phyloP scores from a whole-genome alignment of 2,797 vertebrate species.

The Pseudomugil gertrudae region DNA sequence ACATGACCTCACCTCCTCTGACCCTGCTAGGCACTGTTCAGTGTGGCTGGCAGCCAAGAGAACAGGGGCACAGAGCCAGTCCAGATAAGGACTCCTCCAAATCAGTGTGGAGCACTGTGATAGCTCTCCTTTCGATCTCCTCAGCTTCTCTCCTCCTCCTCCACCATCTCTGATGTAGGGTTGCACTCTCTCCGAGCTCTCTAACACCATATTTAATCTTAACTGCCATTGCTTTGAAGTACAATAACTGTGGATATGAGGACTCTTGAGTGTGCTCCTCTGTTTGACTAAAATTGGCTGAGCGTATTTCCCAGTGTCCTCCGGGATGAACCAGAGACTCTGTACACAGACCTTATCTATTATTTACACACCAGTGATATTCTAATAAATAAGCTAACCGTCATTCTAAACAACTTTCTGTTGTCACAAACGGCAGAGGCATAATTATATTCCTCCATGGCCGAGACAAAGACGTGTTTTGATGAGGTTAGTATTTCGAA shows the following conservation, averaged over 20 bases:
- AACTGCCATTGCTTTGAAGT: slow-evolving; percentile 66
- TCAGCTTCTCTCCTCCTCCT: slow-evolving; percentile 17
- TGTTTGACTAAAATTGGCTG: slow-evolving; percentile 61
- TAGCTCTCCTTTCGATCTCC: slow-evolving; percentile 32
- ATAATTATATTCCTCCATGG: slow-evolving; percentile 35
- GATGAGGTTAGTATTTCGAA: slow-evolving; percentile 46
- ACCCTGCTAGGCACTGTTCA: slow-evolving; percentile 59
- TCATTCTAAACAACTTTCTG: slow-evolving; percentile 53
- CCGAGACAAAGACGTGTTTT: slow-evolving; percentile 40
- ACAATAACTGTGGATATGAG: slow-evolving; percentile 60
- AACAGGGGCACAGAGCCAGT: slow-evolving; percentile 51
- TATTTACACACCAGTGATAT: slow-evolving; percentile 61
- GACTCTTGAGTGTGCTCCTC: slow-evolving; percentile 44
- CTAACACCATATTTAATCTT: slow-evolving; percentile 55
- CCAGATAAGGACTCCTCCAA: slow-evolving; percentile 62
- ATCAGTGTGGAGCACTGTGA: slow-evolving; percentile 48
- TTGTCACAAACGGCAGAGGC: slow-evolving; percentile 54
- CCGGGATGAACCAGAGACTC: slow-evolving; percentile 44
- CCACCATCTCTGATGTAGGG: slow-evolving; percentile 22
- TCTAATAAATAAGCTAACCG: slow-evolving; percentile 58
- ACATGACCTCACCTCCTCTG: slow-evolving; percentile 75
- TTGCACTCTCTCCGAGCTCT: slow-evolving; percentile 24
- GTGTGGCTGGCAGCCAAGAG: slow-evolving; percentile 60
- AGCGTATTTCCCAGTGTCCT: slow-evolving; percentile 46
- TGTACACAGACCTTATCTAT: slow-evolving; percentile 55